Evolutionary conservation across 2,113 vertebrate species (phyloP).

Genomic region (Gymnarchus niloticus): DNA sequence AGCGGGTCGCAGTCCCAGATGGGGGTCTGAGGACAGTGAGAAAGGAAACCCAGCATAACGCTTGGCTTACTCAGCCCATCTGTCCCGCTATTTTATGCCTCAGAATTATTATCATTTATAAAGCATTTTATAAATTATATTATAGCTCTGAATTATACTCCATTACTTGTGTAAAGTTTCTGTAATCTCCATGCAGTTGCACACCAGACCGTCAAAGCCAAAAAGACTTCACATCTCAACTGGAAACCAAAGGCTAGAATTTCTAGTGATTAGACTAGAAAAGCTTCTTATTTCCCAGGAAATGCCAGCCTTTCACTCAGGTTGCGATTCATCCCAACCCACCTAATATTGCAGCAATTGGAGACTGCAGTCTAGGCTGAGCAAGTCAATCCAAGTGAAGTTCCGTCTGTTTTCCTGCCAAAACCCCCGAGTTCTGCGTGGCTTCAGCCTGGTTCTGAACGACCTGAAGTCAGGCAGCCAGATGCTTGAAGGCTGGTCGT

Average conservation of each 20-base stretch:
- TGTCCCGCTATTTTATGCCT: too few species aligned
- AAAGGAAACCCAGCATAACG: not conserved
- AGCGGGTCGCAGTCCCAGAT: slow-evolving; percentile 40
- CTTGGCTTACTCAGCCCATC: too few species aligned
- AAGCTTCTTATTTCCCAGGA: not conserved
- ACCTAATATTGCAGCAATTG: not conserved
- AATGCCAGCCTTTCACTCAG: not conserved
- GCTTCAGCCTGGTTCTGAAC: not conserved
- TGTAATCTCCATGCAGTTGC: too few species aligned
- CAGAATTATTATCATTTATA: too few species aligned
- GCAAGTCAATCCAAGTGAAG: not conserved
- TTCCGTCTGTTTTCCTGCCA: not conserved
- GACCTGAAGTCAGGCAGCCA: not conserved
- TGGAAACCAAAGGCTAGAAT: not conserved
- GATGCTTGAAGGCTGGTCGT: not conserved
- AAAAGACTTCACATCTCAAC: not conserved
- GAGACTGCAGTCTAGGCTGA: not conserved
- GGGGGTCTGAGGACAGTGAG: slow-evolving; percentile 14
- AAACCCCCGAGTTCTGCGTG: not conserved
- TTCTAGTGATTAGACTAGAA: not conserved
- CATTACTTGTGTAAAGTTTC: too few species aligned
- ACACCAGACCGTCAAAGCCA: too few species aligned
- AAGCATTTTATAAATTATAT: too few species aligned
- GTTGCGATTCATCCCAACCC: not conserved
- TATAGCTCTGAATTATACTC: too few species aligned